Conservation (phyloP, 2,113 vertebrate species). For the Rhabdornis inornatus region DNA sequence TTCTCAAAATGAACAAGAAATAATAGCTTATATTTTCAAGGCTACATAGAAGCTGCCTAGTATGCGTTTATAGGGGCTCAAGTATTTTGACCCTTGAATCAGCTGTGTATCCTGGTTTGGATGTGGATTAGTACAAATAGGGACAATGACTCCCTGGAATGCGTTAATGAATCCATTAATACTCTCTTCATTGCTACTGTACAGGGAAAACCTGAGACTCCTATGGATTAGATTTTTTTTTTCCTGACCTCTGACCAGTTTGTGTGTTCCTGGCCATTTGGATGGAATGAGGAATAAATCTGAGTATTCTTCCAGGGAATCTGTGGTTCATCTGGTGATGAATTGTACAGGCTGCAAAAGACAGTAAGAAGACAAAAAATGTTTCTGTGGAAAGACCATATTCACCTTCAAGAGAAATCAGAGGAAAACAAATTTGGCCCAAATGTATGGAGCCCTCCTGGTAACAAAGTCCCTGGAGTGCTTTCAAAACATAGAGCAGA, state of each 20-base stretch:
- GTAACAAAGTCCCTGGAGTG: neutral
- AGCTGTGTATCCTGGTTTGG: neutral
- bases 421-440: neutral
- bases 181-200: neutral
- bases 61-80: neutral
- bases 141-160: neutral
- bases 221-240: neutral
- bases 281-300: neutral
- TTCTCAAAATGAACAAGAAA: neutral
- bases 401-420: neutral
- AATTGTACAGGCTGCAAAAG: neutral
- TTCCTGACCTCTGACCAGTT: neutral
- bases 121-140: neutral
- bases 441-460: neutral
- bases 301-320: neutral
- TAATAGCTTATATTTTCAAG: neutral
- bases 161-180: neutral
- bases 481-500: neutral
- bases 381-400: neutral
- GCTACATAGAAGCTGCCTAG: neutral
- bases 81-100: neutral
- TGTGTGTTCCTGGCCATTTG: neutral
- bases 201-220: neutral
- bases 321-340: neutral
- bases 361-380: neutral